Conservation (phyloP, 2,113 vertebrate species). For the Sturnus vulgaris region DNA sequence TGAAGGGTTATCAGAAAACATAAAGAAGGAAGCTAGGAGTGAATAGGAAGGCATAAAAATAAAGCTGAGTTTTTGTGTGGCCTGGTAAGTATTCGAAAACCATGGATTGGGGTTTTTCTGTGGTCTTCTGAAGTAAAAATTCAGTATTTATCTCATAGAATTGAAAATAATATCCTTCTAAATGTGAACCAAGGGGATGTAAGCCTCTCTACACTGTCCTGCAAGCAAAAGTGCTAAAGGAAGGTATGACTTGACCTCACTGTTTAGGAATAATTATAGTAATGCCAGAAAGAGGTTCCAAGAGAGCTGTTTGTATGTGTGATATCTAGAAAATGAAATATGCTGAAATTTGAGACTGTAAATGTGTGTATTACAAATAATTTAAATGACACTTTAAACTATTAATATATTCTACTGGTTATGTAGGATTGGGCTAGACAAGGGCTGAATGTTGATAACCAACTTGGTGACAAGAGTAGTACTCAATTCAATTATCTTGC, state of each 20-base stretch:
- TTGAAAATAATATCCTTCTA: not conserved
- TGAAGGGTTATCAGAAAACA: not conserved
- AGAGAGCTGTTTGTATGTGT: not conserved
- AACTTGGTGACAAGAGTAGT: too few species aligned
- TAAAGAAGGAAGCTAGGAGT: not conserved
- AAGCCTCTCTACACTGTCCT: rapidly evolving
- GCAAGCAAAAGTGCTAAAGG: not conserved
- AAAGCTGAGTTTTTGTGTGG: not conserved
- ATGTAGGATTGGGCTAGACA: not conserved
- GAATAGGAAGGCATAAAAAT: rapidly evolving
- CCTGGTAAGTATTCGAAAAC: not conserved
- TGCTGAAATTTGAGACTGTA: not conserved
- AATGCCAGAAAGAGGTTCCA: not conserved
- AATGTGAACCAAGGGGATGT: rapidly evolving
- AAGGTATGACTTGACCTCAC: not conserved
- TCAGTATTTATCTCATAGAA: not conserved
- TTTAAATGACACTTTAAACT: not conserved
- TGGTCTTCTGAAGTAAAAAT: not conserved
- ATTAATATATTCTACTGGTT: not conserved
- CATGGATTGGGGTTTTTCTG: not conserved
- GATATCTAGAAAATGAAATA: not conserved
- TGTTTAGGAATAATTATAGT: not conserved
- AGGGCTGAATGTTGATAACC: not conserved
- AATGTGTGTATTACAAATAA: rapidly evolving
- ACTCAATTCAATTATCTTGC: not conserved